phyloP scores from a whole-genome alignment of 2,113 vertebrate species.

The Stigmatopora argus region DNA sequence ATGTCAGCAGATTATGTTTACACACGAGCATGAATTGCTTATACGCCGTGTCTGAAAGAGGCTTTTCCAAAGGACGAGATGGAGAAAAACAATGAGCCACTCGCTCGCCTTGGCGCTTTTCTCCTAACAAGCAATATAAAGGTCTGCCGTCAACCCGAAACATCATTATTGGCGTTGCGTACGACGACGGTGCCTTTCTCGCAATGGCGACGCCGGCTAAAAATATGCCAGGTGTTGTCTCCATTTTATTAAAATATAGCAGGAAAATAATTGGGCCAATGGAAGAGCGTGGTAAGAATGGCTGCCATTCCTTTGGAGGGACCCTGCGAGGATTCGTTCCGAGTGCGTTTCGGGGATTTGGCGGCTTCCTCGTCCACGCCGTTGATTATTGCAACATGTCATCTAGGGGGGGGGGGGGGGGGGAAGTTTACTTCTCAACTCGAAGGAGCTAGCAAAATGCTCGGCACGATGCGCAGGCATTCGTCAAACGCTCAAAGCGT shows the following conservation, averaged over 20 bases:
- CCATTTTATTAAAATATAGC: not conserved
- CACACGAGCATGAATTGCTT: too few species aligned
- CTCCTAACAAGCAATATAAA: not conserved
- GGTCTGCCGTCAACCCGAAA: not conserved
- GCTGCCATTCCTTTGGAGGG: not conserved
- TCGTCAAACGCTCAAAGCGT: not conserved
- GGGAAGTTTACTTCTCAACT: not conserved
- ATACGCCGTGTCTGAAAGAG: too few species aligned
- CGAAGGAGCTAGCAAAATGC: not conserved
- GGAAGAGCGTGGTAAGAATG: not conserved
- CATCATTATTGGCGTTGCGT: not conserved
- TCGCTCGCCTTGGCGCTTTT: not conserved
- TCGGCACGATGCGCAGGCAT: not conserved
- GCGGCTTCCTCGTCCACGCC: not conserved
- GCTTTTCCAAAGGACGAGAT: not conserved
- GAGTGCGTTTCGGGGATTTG: not conserved
- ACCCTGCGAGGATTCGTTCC: not conserved
- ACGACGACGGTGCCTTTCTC: not conserved
- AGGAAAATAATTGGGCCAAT: not conserved
- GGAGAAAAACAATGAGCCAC: not conserved
- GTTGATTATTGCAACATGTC: not conserved
- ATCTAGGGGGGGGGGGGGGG: too few species aligned
- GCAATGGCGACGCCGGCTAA: not conserved
- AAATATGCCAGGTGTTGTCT: not conserved
- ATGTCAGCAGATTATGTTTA: too few species aligned